Percentiles rank a stretch among this genome's conserved stretches.
These are phyloP conservation scores for Clitarchus hookeri DNA, from an alignment of 2,888 invertebrate genomes.

Conservation along the genomic window DNA sequence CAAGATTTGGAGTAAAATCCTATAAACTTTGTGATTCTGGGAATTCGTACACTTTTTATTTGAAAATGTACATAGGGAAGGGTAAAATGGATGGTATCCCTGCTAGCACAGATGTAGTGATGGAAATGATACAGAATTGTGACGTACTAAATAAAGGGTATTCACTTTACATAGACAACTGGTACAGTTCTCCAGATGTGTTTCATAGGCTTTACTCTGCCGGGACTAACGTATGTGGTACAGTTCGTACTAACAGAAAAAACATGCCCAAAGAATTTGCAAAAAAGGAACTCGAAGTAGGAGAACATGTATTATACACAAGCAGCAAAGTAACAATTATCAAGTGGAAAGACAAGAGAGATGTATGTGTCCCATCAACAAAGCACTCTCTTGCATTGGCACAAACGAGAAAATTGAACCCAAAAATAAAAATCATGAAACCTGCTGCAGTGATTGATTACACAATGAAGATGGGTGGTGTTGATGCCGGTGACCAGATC, in stretches of 20 bases:
- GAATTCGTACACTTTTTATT: conserved; percentile 46
- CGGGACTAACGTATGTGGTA: not conserved
- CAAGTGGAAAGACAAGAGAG: conserved; percentile 31
- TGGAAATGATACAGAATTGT: not conserved
- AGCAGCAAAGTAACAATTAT: not conserved
- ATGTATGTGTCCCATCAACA: conserved; percentile 26
- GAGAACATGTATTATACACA: not conserved
- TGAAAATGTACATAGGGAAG: conserved; percentile 31
- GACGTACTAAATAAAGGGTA: not conserved
- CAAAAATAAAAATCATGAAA: conserved; percentile 20
- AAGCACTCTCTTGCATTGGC: conserved; percentile 1
- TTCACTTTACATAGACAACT: conserved; percentile 44
- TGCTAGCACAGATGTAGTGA: not conserved
- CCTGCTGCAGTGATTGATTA: conserved; percentile 20
- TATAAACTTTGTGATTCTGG: conserved; percentile 48
- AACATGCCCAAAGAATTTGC: conserved; percentile 24
- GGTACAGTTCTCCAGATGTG: not conserved
- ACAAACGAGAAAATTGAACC: conserved; percentile 19
- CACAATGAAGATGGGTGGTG: conserved; percentile 16
- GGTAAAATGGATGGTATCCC: not conserved
- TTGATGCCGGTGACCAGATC: not conserved
- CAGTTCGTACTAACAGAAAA: not conserved
- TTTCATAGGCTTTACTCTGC: not conserved
- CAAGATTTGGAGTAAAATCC: conserved; percentile 48
- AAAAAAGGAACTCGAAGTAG: conserved; percentile 25